A percentile compares a stretch with the other conserved stretches of the same genome.
phyloP scores from a whole-genome alignment of 2,113 vertebrate genomes.

The Pelobates fuscus region DNA sequence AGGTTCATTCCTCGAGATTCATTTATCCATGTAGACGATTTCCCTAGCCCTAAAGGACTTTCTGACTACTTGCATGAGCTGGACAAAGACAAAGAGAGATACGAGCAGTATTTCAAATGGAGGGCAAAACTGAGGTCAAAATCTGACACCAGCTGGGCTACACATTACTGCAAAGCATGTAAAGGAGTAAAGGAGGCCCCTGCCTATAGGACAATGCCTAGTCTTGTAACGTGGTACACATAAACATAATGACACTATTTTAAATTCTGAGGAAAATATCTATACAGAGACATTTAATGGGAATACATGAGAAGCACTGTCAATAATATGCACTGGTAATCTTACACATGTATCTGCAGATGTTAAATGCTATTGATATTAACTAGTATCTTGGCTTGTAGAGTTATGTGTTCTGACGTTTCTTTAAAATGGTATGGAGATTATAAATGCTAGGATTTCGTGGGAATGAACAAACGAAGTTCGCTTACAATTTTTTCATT shows the following conservation, averaged over 20 bases:
- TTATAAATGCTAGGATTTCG: too few species aligned
- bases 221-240: conserved; percentile 25
- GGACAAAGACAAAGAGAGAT: conserved; percentile 55
- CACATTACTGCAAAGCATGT: conserved; percentile 14
- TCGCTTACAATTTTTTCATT: too few species aligned
- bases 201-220: conserved; percentile 8
- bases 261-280: too few species aligned
- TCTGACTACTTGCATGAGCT: conserved; percentile 58
- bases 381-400: too few species aligned
- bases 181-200: conserved; percentile 57
- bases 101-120: conserved; percentile 64
- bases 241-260: background rate
- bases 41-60: conserved; percentile 56
- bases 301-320: too few species aligned
- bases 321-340: too few species aligned
- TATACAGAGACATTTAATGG: too few species aligned
- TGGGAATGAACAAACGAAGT: too few species aligned
- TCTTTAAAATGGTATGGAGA: too few species aligned
- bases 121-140: conserved; percentile 50
- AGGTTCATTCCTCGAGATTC: conserved; percentile 59
- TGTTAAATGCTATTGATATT: too few species aligned
- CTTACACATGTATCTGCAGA: too few species aligned
- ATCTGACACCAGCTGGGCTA: conserved; percentile 58
- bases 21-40: conserved; percentile 74
- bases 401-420: too few species aligned